Conservation (phyloP, 1,140 invertebrate species). For the Adelges cooleyi region DNA sequence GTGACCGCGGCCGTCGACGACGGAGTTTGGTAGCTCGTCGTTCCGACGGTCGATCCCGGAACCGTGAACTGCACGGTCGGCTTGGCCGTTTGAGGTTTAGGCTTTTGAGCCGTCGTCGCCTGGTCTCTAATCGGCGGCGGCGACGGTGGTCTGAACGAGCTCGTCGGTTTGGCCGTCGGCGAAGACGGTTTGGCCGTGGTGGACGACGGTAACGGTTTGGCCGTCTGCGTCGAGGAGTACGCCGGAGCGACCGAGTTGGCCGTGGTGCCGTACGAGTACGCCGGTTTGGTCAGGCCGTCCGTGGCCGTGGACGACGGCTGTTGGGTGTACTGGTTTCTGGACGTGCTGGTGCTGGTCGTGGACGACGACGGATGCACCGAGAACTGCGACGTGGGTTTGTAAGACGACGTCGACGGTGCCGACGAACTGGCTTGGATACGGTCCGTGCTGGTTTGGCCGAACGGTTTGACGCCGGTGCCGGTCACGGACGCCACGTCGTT, state of each 20-base stretch:
- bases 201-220: not conserved
- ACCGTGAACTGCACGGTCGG: constrained; percentile 26
- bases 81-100: constrained; percentile 14
- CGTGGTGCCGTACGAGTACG: not conserved
- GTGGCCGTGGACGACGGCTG: not conserved
- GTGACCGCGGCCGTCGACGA: not conserved
- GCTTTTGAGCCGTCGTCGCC: not conserved
- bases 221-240: constrained; percentile 7
- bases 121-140: constrained; percentile 26
- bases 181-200: not conserved
- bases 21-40: not conserved
- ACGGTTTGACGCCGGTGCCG: constrained; percentile 27
- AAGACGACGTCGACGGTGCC: not conserved
- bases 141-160: constrained; percentile 28
- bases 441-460: not conserved
- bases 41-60: constrained; percentile 9
- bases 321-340: not conserved
- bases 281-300: constrained; percentile 7
- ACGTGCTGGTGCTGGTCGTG: not conserved
- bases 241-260: not conserved
- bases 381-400: constrained; percentile 4
- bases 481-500: not conserved
- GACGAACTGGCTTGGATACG: not conserved
- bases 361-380: not conserved
- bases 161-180: constrained; percentile 9